Evolutionary conservation across 2,888 invertebrate species (phyloP).

Genomic region (Corythucha ciliata): DNA sequence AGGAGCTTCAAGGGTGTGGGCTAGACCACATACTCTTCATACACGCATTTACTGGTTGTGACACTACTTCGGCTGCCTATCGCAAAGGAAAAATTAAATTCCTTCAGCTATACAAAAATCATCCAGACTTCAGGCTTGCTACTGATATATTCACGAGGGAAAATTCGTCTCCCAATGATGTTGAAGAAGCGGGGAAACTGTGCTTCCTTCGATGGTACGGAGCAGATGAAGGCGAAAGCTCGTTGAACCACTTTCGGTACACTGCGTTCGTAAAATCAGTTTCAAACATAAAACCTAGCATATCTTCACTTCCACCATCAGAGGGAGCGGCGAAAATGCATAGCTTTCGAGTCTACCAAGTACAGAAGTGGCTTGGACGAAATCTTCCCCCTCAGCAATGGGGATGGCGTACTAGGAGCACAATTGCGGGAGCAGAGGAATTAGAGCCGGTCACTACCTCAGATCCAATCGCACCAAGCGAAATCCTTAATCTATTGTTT

Average conservation of each 20-base stretch:
- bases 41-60: constrained; percentile 12
- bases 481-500: constrained; percentile 7
- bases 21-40: constrained; percentile 8
- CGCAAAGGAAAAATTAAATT: constrained; percentile 15
- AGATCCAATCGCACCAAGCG: constrained; percentile 4
- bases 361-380: constrained; percentile 24
- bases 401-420: constrained; percentile 18
- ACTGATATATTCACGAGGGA: too few relatives aligned
- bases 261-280: constrained; percentile 14
- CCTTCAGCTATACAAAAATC: too few relatives aligned
- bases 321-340: constrained; percentile 21
- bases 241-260: constrained; percentile 4
- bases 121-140: too few relatives aligned
- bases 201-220: constrained; percentile 12
- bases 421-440: too few relatives aligned
- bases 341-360: constrained; percentile 20
- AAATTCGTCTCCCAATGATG: constrained; percentile 3
- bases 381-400: constrained; percentile 20
- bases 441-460: constrained; percentile 18
- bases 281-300: constrained; percentile 5
- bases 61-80: constrained; percentile 13
- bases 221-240: too few relatives aligned
- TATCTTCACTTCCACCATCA: constrained; percentile 16
- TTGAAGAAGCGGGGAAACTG: constrained; percentile 9
- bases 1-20: constrained; percentile 7